Evolutionary conservation across 2,888 invertebrate genomes (phyloP), one percentile per base, ranked within the genome.

Genomic region (Cantharis flavilabris): DNA sequence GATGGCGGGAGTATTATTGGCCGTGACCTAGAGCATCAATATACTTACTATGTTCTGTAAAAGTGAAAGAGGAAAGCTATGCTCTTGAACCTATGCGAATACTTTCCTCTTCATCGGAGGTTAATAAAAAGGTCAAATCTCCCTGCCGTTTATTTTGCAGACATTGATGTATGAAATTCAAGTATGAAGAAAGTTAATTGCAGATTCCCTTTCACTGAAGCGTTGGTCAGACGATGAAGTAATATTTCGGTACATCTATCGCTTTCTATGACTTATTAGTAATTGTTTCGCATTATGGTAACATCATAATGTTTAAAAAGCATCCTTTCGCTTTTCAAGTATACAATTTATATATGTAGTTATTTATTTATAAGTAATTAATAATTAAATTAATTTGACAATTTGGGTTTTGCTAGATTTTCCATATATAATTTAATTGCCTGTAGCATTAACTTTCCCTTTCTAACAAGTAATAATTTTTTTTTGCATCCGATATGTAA

Each of bases 21-120:
- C 83, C 81, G 69, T 81, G 83, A 83, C 83, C 83, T 77, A 81
- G 78, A 81, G 75, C 73, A 76, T 73, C 69, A 69, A 69, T 73
- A 28, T 72, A 64, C 10, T 10, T 9, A 26, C 9, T 30, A 30
- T 30, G 28, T 11, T 10, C 13, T 67, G 76, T 65, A 76, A 78
- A 79, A 81, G 83, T 77, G 81, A 83, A 82, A 82, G 80, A 82
- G 79, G 77, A 67, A 70, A 70, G 28, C 64, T 69, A 62, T 72
- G 80, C 74, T 75, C 79, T 80, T 80, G 80, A 81, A 80, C 76
- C 73, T 73, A 75, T 33, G 20, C 67, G 18, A 49, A 20, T 28
- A 73, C 77, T 79, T 79, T 77, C 78, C 76, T 77, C 75, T 77
- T 76, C 79, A 69, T 78, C 74, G 71, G 75, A 76, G 75, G 75